Evolutionary conservation across 1,140 invertebrate species (phyloP), one percentile per base, ranked within the genome.

Genomic region (Cydia fagiglandana): DNA sequence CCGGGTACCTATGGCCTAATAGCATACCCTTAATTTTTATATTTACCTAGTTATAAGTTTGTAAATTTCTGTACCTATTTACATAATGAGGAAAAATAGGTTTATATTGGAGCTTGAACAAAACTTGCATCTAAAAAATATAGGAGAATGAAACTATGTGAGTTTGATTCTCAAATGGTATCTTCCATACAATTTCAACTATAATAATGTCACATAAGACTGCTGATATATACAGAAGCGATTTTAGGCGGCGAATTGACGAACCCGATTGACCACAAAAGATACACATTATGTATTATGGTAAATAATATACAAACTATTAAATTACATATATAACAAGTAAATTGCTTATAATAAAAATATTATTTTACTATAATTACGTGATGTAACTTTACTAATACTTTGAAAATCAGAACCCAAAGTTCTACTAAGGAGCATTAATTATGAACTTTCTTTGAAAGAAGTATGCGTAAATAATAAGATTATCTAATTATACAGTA

Each of bases 261-360:
- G 66, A 17, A 70, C 66, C 66, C 34, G 66, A 70, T 38, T 38
- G n/a, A 70, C 66, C 38, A 38, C 41, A 38, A 70, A 9, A 5
- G 24, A 66, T 66, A 66, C 34, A 70, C 28, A 34, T n/a, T 6
- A 56, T 17, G n/a, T 56, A 17, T 56, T 56, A 17, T 24, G 56
- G 56, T 7, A 61, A 61, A 61, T 61, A 24, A 12, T 61, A 61
- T 24, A 61, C 53, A 20, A 17, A 20, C n/a, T 24, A 61, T 20
- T 61, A 61, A 61, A 61, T 61, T 61, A 61, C 9, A 61, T 61
- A 61, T 61, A 61, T 24, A 61, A 61, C 56, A 61, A 61, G 56
- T 61, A 53, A 53, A 53, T 53, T 53, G 24, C 56, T 17, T 61
- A 61, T 56, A 56, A 17, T 56, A 56, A 20, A 17, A 61, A 61